Base-by-base conservation (phyloP, 2,888 invertebrate genomes). In the Cataglyphis albicans region DNA sequence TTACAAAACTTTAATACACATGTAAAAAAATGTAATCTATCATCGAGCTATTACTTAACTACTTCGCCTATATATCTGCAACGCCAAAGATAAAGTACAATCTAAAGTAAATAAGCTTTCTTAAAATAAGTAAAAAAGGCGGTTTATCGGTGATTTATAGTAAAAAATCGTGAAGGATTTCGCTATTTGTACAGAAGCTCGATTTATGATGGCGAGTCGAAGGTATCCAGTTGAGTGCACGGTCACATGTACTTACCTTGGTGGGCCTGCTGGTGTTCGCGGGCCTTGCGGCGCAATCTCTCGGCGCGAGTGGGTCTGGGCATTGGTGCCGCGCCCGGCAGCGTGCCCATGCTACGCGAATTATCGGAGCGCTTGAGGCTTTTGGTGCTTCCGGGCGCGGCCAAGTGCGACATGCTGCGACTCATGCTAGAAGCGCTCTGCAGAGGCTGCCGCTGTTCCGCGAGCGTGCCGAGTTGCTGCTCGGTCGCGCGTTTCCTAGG, bases 321-420 rank as follows among this genome's bases (percentile, higher is more conserved):
- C 72, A 91, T 83, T 64, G 92, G 93, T 29, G 91, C 91, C 76
- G 92, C 90, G 87, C 94, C 94, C 86, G 93, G 94, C 86, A 94
- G 91, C 81, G 94, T 94, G 87, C 94, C 93, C 94, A 94, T 94
- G 91, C 94, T 94, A 93, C 94, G 94, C 87, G 94, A 94, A 89
- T 94, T 94, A 92, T 94, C 94, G 88, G 93, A 92, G 86, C 94
- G 94, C 87, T 94, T 94, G 87, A 94, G 93, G 88, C 90, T 90
- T 89, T 93, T 94, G 83, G 90, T 90, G 83, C 91, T 93, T 10
- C 78, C 78, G 88, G 92, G 95, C 94, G 92, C 92, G 88, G 95
- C 96, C 94, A 97, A 95, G 95, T 97, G 97, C 95, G 96, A 96
- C 97, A 97, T 97, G 95, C 97, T 97, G 95, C 96, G 96, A 93